These are phyloP conservation scores for Polyommatus iphigenia DNA, from an alignment of 2,888 invertebrate species.

Conservation along the genomic window DNA sequence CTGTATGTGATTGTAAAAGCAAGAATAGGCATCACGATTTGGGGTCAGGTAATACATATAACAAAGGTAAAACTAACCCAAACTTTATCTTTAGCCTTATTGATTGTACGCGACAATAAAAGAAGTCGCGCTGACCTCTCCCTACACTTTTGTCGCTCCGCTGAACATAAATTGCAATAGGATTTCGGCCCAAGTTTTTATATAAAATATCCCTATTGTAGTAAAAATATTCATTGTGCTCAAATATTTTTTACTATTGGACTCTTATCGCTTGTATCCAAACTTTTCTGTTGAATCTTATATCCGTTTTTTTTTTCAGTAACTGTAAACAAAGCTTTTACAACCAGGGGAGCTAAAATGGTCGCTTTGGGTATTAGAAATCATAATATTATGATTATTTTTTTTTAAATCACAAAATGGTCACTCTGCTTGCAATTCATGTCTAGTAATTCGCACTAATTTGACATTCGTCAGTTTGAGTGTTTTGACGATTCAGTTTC, in stretches of 20 bases:
- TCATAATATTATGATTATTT: no score
- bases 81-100: constrained; percentile 56
- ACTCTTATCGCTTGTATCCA: constrained; percentile 2
- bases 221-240: constrained; percentile 25
- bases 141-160: constrained; percentile 75
- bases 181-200: constrained; percentile 72
- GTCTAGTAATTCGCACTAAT: no score
- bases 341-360: no score
- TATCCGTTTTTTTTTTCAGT: not conserved
- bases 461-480: no score
- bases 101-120: constrained; percentile 74
- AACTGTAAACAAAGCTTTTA: no score
- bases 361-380: no score
- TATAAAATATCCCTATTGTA: constrained; percentile 41
- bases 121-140: constrained; percentile 69
- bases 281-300: not conserved
- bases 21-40: not conserved
- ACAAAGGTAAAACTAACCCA: constrained; percentile 27
- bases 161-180: constrained; percentile 78
- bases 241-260: constrained; percentile 20
- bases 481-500: no score
- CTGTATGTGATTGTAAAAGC: not conserved
- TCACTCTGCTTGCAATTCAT: no score
- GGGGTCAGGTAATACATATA: constrained; percentile 11
- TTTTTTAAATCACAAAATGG: no score